Conservation (phyloP, 2,888 invertebrate genomes). For the Andrena marginata region DNA sequence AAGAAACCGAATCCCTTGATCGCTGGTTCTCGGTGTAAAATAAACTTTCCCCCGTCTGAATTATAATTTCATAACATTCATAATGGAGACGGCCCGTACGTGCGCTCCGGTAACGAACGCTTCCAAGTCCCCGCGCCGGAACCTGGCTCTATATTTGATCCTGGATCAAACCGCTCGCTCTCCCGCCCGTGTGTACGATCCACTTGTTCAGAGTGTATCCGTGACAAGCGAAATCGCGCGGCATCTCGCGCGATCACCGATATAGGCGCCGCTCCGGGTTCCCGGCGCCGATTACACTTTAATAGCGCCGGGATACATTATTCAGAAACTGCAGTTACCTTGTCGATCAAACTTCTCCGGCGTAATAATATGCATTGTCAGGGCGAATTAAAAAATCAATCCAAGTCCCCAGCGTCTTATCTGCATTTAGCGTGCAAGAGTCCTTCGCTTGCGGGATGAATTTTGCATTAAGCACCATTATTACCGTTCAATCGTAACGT, state of each 20-base stretch:
- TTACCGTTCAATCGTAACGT: slow-evolving; percentile 37
- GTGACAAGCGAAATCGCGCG: slow-evolving; percentile 10
- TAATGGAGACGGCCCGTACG: slow-evolving; percentile 40
- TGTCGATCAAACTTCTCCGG: slow-evolving; percentile 57
- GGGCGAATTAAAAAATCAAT: slow-evolving; percentile 51
- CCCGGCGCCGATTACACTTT: slow-evolving; percentile 66
- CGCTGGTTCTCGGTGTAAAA: slow-evolving; percentile 14
- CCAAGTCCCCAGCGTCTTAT: slow-evolving; percentile 24
- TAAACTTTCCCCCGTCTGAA: slow-evolving; percentile 20
- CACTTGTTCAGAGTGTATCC: slow-evolving; percentile 17
- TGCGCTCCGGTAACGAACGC: slow-evolving; percentile 20
- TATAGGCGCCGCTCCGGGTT: slow-evolving; percentile 36
- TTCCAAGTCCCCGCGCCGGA: slow-evolving; percentile 20
- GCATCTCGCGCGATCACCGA: slow-evolving; percentile 25
- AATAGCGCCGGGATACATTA: slow-evolving; percentile 65
- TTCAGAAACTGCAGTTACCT: slow-evolving; percentile 67
- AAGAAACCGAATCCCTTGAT: background rate
- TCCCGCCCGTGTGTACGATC: slow-evolving; percentile 17
- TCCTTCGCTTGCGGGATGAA: slow-evolving; percentile 23
- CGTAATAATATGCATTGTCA: slow-evolving; percentile 62
- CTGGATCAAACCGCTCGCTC: background rate
- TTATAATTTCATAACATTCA: slow-evolving; percentile 43
- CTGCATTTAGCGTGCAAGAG: slow-evolving; percentile 47
- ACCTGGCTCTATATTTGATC: slow-evolving; percentile 34
- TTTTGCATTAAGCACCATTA: slow-evolving; percentile 40